Percentiles rank a stretch among this genome's conserved stretches.
These are phyloP conservation scores for Dascillus cervinus DNA, from an alignment of 2,888 invertebrate species.

Conservation along the genomic window DNA sequence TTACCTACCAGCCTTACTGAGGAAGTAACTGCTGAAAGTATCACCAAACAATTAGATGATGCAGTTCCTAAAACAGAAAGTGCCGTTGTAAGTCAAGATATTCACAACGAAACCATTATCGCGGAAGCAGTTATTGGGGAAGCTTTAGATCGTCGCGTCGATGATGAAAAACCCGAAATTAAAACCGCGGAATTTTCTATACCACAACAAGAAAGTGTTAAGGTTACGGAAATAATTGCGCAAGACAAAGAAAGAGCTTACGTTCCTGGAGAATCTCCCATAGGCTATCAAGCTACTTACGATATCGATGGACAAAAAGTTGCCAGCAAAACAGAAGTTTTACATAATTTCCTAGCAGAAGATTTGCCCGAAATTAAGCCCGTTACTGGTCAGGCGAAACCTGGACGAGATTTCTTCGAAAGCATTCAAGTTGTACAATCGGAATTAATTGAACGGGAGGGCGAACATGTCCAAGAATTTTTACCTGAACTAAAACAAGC, in stretches of 20 bases:
- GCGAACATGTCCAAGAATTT: slow-evolving; percentile 28
- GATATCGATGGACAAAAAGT: slow-evolving; percentile 44
- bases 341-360: slow-evolving; percentile 39
- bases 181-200: slow-evolving; percentile 36
- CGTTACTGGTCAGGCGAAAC: slow-evolving; percentile 39
- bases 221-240: slow-evolving; percentile 44
- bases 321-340: slow-evolving; percentile 44
- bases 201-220: slow-evolving; percentile 37
- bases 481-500: slow-evolving; percentile 36
- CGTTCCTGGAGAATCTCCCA: slow-evolving; percentile 32
- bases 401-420: slow-evolving; percentile 45
- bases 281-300: slow-evolving; percentile 40
- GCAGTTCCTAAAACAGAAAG: slow-evolving; percentile 28
- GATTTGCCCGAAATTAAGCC: slow-evolving; percentile 33
- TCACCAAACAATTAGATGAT: slow-evolving; percentile 28
- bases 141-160: slow-evolving; percentile 41
- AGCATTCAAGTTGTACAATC: slow-evolving; percentile 49
- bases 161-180: slow-evolving; percentile 35
- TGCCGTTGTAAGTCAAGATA: slow-evolving; percentile 41
- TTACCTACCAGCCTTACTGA: slow-evolving; percentile 49
- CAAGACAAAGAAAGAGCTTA: slow-evolving; percentile 47
- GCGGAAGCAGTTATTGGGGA: slow-evolving; percentile 45
- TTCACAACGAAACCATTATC: slow-evolving; percentile 44
- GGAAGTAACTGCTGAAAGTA: slow-evolving; percentile 41
- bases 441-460: slow-evolving; percentile 45